Percentiles rank a stretch among this genome's conserved stretches.
phyloP scores from a whole-genome alignment of 2,113 vertebrate genomes.

The Lates calcarifer region DNA sequence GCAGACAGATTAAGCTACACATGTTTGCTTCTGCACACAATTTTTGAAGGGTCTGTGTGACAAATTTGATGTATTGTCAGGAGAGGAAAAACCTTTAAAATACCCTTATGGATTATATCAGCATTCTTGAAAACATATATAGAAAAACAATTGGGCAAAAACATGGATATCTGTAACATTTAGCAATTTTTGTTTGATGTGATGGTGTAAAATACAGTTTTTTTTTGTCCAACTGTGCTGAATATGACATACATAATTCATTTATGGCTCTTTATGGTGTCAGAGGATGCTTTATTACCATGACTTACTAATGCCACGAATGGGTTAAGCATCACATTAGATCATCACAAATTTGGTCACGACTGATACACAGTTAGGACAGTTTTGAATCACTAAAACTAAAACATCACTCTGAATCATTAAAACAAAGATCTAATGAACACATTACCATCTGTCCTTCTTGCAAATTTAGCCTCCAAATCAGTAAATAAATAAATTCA shows the following conservation, averaged over 20 bases:
- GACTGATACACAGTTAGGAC: background rate
- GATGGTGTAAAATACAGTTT: background rate
- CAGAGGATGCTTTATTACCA: slow-evolving; percentile 7
- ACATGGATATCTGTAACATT: background rate
- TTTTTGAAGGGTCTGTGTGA: background rate
- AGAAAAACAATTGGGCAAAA: background rate
- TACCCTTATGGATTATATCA: background rate
- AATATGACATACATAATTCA: background rate
- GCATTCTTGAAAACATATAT: background rate
- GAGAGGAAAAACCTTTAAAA: background rate
- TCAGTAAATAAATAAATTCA: background rate
- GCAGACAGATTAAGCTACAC: background rate
- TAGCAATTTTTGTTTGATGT: background rate
- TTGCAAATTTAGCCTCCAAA: too few species aligned
- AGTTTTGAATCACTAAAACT: too few species aligned
- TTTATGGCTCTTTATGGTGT: background rate
- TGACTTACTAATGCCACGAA: slow-evolving; percentile 16
- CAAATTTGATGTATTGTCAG: background rate
- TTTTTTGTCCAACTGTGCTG: background rate
- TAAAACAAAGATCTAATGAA: too few species aligned
- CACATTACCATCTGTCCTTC: background rate
- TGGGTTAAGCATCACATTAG: background rate
- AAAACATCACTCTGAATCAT: too few species aligned
- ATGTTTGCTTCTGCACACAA: background rate
- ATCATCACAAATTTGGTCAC: background rate